Conservation (phyloP, 1,140 invertebrate genomes). For the Teleopsis dalmanni region DNA sequence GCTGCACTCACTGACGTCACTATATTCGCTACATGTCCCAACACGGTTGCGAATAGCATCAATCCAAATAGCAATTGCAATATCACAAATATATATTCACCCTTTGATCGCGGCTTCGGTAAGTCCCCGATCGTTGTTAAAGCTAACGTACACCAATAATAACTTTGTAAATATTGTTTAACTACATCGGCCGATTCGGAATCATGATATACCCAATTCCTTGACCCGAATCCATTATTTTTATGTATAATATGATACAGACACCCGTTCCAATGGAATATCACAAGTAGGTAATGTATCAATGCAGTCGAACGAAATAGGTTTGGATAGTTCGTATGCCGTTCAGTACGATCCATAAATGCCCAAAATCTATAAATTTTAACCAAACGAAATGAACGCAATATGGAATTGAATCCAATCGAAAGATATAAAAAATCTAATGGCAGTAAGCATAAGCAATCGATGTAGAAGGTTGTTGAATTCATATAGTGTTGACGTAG, state of each 20-base stretch:
- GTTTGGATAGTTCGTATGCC: conserved; percentile 98
- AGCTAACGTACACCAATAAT: conserved; percentile 95
- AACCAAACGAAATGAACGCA: conserved; percentile 92
- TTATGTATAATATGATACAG: conserved; percentile 93
- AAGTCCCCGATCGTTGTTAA: conserved; percentile 84
- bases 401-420: conserved; percentile 95
- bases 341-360: conserved; percentile 95
- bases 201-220: conserved; percentile 83
- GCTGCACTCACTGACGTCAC: conserved; percentile 91
- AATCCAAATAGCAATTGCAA: conserved; percentile 82
- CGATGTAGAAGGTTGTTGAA: conserved; percentile 97
- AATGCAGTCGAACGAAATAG: conserved; percentile 89
- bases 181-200: conserved; percentile 78
- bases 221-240: conserved; percentile 86
- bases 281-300: conserved; percentile 93
- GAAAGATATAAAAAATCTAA: conserved; percentile 97
- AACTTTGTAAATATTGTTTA: conserved; percentile 92
- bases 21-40: conserved; percentile 92
- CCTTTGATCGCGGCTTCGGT: conserved; percentile 74
- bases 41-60: conserved; percentile 82
- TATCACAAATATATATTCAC: conserved; percentile 86
- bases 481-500: conserved; percentile 96
- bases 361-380: conserved; percentile 98
- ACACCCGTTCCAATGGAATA: conserved; percentile 99
- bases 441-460: conserved; percentile 93